Conservation (phyloP, 2,113 vertebrate genomes). For the Osmerus eperlanus region DNA sequence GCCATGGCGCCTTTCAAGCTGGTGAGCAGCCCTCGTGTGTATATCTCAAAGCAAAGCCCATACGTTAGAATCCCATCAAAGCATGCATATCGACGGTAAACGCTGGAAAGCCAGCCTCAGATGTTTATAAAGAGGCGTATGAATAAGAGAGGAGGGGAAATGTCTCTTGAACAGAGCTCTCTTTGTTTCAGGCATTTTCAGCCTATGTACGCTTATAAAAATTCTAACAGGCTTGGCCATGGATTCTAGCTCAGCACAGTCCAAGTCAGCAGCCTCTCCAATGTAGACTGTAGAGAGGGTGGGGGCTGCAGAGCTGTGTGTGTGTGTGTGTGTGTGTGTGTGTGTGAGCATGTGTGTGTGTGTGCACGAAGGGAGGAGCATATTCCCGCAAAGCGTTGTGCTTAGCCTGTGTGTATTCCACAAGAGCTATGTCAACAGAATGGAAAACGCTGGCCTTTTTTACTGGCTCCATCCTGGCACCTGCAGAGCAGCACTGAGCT, state of each 20-base stretch:
- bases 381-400: neutral
- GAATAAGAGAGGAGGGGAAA: constrained; percentile 2
- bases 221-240: constrained; percentile 8
- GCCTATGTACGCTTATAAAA: constrained; percentile 4
- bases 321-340: neutral
- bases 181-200: neutral
- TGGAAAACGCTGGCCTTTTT: constrained; percentile 2
- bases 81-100: constrained; percentile 3
- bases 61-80: constrained; percentile 13
- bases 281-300: neutral
- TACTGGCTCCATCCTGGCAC: neutral
- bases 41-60: constrained; percentile 2
- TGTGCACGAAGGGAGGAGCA: neutral
- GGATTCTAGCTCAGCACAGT: neutral
- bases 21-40: neutral
- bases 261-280: neutral
- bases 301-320: neutral
- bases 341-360: neutral
- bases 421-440: constrained; percentile 12
- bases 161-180: neutral
- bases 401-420: neutral
- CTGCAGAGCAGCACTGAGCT: neutral
- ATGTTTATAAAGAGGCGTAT: neutral
- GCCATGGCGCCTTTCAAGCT: constrained; percentile 9
- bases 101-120: neutral